Evolutionary conservation across 2,113 vertebrate genomes (phyloP).

Genomic region (Empidonax alnorum): DNA sequence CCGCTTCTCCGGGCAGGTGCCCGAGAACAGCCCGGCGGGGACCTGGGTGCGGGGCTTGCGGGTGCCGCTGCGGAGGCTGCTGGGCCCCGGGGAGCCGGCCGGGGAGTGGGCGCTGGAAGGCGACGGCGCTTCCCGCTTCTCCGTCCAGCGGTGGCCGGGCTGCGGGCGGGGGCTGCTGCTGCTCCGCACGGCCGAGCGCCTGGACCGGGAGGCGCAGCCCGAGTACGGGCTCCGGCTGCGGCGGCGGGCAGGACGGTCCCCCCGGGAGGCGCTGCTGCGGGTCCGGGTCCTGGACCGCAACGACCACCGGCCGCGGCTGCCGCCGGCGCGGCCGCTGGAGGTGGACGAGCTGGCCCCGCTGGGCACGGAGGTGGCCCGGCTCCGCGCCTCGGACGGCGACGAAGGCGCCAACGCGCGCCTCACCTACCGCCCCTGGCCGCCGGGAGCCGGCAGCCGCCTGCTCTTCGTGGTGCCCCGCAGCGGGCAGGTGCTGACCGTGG

Average conservation of each 20-base stretch:
- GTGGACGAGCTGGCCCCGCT: constrained; percentile 69
- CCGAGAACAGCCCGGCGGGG: constrained; percentile 43
- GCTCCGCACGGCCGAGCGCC: constrained; percentile 68
- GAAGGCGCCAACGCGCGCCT: constrained; percentile 71
- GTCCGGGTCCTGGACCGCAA: constrained; percentile 77
- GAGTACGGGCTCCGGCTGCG: constrained; percentile 68
- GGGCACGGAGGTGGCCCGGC: constrained; percentile 69
- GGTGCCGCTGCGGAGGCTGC: constrained; percentile 5
- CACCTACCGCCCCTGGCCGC: constrained; percentile 65
- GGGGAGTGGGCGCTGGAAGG: constrained; percentile 23
- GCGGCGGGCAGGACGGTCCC: constrained; percentile 14
- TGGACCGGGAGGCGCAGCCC: constrained; percentile 76
- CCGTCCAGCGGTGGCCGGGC: background rate
- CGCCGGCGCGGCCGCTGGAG: constrained; percentile 19
- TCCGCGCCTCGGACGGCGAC: constrained; percentile 71
- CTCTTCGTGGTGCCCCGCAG: constrained; percentile 76
- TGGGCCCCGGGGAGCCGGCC: background rate
- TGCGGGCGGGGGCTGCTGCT: background rate
- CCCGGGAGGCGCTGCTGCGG: constrained; percentile 40
- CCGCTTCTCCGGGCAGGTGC: constrained; percentile 15
- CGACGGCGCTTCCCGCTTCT: background rate
- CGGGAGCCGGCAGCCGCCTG: constrained; percentile 17
- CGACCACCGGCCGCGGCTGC: constrained; percentile 75
- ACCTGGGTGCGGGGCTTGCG: constrained; percentile 4
- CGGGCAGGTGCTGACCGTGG: constrained; percentile 75